These are phyloP conservation scores for Mandrillus leucophaeus DNA, from an alignment of 2,113 vertebrate species.

Conservation along the genomic window DNA sequence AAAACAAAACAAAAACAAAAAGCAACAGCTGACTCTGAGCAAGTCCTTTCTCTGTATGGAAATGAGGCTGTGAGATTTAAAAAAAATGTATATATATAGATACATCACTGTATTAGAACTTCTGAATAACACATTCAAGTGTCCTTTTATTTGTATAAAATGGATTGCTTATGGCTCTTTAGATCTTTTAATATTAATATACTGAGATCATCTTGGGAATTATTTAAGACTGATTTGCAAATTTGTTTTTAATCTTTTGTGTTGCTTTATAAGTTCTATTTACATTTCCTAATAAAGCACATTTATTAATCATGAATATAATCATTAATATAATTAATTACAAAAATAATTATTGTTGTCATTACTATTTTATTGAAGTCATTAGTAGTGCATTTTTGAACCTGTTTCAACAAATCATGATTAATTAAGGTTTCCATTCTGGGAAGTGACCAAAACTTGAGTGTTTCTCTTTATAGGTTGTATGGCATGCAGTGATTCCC, in stretches of 20 bases:
- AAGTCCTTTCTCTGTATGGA: not conserved
- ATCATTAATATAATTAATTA: not conserved
- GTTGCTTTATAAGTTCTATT: slow-evolving; percentile 7
- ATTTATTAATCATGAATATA: slow-evolving; percentile 27
- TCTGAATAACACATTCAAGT: not conserved
- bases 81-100: too few relatives aligned
- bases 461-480: not conserved
- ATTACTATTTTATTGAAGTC: not conserved
- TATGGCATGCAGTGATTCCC: not conserved
- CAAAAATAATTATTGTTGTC: slow-evolving; percentile 12
- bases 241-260: slow-evolving; percentile 48
- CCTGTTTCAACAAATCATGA: not conserved
- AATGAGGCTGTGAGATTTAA: not conserved
- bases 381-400: not conserved
- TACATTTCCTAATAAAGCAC: not conserved
- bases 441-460: not conserved
- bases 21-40: not conserved
- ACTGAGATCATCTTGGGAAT: slow-evolving; percentile 16
- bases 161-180: not conserved
- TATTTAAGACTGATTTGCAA: slow-evolving; percentile 32
- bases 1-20: too few relatives aligned
- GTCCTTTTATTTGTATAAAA: slow-evolving; percentile 1
- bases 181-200: slow-evolving; percentile 29
- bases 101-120: not conserved
- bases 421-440: not conserved